phyloP scores from a whole-genome alignment of 2,888 invertebrate species.

The Tachina fera region DNA sequence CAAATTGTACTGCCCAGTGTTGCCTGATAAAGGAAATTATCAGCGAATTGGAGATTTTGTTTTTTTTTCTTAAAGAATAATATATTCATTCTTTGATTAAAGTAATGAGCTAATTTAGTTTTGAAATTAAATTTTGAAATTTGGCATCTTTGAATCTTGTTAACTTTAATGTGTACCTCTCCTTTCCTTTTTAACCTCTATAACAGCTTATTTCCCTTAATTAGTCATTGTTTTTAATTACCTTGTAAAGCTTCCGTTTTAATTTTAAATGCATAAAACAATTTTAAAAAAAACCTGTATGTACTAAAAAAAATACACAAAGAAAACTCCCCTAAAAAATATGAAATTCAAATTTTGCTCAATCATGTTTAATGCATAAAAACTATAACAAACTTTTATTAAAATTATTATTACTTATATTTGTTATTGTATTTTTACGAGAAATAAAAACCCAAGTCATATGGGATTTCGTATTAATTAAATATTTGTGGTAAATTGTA shows the following conservation, averaged over 20 bases:
- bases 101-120: too few relatives aligned
- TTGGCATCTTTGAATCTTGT: background rate
- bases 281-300: background rate
- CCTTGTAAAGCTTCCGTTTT: conserved; percentile 41
- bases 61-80: too few relatives aligned
- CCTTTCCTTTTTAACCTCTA: background rate
- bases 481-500: conserved; percentile 5
- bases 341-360: conserved; percentile 3
- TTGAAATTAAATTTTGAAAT: background rate
- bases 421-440: background rate
- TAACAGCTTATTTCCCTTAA: background rate
- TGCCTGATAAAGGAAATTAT: too few relatives aligned
- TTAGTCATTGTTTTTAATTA: conserved; percentile 10
- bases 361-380: conserved; percentile 54
- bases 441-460: background rate
- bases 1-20: too few relatives aligned
- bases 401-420: background rate
- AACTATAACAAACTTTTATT: background rate
- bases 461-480: conserved; percentile 26
- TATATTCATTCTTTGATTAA: too few relatives aligned
- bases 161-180: background rate
- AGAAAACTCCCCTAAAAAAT: conserved; percentile 23
- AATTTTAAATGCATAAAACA: background rate
- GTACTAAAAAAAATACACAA: background rate
- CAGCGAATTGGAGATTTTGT: too few relatives aligned